Evolutionary conservation across 1,140 invertebrate genomes (phyloP).

Genomic region (Drosophila ercepeae): DNA sequence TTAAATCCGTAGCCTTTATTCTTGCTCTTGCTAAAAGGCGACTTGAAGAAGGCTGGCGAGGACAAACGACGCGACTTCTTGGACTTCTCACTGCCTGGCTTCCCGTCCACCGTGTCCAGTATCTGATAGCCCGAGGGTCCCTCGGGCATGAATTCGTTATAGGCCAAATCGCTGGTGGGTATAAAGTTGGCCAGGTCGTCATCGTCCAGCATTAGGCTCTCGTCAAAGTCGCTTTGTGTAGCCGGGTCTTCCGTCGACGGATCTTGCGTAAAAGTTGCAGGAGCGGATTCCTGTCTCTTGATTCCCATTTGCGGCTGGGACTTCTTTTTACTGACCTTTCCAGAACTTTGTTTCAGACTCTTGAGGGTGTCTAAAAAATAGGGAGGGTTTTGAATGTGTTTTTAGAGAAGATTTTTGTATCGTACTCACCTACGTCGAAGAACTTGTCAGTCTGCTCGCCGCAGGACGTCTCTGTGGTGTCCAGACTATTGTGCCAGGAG

Average conservation of each 20-base stretch:
- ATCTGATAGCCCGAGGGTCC: constrained; percentile 79
- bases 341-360: constrained; percentile 26
- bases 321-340: constrained; percentile 53
- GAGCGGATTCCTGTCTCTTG: constrained; percentile 72
- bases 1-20: constrained; percentile 54
- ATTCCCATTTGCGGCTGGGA: constrained; percentile 33
- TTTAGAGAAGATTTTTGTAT: too few relatives aligned
- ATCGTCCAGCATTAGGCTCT: constrained; percentile 75
- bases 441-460: constrained; percentile 55
- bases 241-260: constrained; percentile 30
- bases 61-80: constrained; percentile 85
- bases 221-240: constrained; percentile 69
- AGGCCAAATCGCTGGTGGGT: constrained; percentile 75
- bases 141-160: constrained; percentile 83
- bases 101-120: constrained; percentile 72
- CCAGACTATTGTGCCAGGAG: constrained; percentile 57
- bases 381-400: neutral
- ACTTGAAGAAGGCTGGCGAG: constrained; percentile 87
- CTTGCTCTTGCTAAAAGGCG: constrained; percentile 85
- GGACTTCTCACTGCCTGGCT: constrained; percentile 63
- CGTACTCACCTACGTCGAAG: constrained; percentile 60
- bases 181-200: constrained; percentile 80
- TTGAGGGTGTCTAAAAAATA: constrained; percentile 58
- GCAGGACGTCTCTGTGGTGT: constrained; percentile 18
- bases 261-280: constrained; percentile 23